phyloP scores from a whole-genome alignment of 2,113 vertebrate genomes.

The Carassius carassius region DNA sequence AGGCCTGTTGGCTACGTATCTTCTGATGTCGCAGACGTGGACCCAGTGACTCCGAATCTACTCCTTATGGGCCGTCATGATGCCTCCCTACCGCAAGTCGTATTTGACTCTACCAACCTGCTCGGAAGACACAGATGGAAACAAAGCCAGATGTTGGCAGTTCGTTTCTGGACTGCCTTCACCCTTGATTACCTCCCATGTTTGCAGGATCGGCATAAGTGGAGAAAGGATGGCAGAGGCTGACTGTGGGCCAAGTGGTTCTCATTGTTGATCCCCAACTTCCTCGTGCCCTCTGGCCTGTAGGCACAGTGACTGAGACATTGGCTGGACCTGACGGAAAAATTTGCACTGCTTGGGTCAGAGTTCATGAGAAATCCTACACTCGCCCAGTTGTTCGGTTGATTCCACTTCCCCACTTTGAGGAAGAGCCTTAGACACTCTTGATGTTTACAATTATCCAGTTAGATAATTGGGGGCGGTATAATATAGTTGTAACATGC shows the following conservation, averaged over 20 bases:
- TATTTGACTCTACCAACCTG: neutral
- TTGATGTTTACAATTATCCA: no score
- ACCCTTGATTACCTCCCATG: neutral
- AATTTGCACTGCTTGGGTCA: no score
- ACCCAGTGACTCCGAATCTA: conserved; percentile 40
- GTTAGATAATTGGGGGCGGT: no score
- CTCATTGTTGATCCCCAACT: neutral
- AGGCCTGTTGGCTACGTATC: conserved; percentile 33
- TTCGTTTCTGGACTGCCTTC: conserved; percentile 15
- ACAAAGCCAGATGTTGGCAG: neutral
- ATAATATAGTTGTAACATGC: no score
- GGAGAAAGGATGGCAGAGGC: neutral
- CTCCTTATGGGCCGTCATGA: conserved; percentile 39
- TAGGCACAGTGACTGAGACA: no score
- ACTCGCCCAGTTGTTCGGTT: no score
- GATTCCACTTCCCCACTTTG: no score
- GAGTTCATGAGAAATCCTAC: no score
- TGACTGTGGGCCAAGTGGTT: neutral
- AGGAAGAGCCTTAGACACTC: no score
- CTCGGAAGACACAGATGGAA: neutral
- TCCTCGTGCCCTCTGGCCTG: no score
- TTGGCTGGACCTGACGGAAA: no score
- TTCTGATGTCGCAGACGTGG: neutral
- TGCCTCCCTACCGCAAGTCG: conserved; percentile 35
- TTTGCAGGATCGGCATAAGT: neutral